Evolutionary conservation across 2,797 vertebrate genomes (phyloP).

Genomic region (Ctenopoma kingsleyae): DNA sequence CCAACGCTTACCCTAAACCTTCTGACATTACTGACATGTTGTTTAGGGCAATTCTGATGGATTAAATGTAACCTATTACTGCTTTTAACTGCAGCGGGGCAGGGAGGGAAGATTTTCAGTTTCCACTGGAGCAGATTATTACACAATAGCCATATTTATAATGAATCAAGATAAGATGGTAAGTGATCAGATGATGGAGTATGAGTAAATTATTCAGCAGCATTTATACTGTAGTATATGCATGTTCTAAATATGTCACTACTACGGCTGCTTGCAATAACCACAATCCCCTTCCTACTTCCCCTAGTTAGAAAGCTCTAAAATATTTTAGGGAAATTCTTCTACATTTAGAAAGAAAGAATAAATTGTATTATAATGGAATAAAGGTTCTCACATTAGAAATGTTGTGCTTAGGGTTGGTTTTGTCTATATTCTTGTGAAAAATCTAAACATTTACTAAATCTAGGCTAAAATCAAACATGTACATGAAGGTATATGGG

Average conservation of each 20-base stretch:
- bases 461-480: slow-evolving; percentile 8
- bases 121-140: slow-evolving; percentile 38
- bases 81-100: slow-evolving; percentile 12
- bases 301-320: background rate
- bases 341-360: slow-evolving; percentile 1
- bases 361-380: background rate
- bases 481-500: background rate
- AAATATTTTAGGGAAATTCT: slow-evolving; percentile 13
- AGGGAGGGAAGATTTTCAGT: slow-evolving; percentile 18
- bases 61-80: slow-evolving; percentile 46
- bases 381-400: background rate
- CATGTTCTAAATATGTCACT: slow-evolving; percentile 42
- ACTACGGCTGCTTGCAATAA: slow-evolving; percentile 11
- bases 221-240: background rate
- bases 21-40: slow-evolving; percentile 36
- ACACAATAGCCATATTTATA: slow-evolving; percentile 17
- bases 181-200: slow-evolving; percentile 33
- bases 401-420: background rate
- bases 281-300: background rate
- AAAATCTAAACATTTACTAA: slow-evolving; percentile 5
- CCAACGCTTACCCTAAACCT: slow-evolving; percentile 37
- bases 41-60: slow-evolving; percentile 51
- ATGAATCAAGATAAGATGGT: slow-evolving; percentile 41
- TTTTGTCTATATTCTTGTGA: background rate
- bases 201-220: slow-evolving; percentile 49